Evolutionary conservation across 2,888 invertebrate genomes (phyloP), one percentile per base, ranked within the genome.

Genomic region (Onchidella celtica): DNA sequence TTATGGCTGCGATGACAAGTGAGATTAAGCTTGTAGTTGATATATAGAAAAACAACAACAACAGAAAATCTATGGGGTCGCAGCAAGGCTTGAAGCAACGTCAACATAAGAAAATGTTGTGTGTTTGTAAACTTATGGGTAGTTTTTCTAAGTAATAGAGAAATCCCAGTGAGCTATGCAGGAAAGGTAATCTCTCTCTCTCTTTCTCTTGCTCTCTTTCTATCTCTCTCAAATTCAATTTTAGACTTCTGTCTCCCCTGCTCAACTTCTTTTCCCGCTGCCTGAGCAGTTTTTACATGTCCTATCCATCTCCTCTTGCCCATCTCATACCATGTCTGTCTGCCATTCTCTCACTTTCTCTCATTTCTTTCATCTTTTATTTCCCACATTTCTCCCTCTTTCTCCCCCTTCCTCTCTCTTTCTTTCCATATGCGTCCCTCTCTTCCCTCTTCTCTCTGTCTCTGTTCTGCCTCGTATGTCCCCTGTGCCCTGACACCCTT

Each of bases 331-430:
- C 17, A 6, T 47, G 9, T 47, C 47, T 47, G 9, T 47, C 47
- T 47, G 9, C 47, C 47, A 11, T 17, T 47, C 36, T 57, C 77
- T 77, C 55, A 34, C 32, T 77, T 21, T 47, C 47, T 47, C 47
- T 47, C 47, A 24, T 27, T 55, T 47, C 47, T 29, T 47, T 14
- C 6, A 11, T 73, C 29, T 29, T 3, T 57, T 14, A n/a, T 2
- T 73, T 32, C 55, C 34, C 55, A 1, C 59, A 1, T 76, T n/a
- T 61, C 9, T 65, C 40, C 63, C 2, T 61, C 65, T 76, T 3
- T 73, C 14, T 73, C 57, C 55, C 14, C 57, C 55, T 40, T 47
- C 47, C 6, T 47, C 47, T 47, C 47, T 17, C 9, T 47, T 47
- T 47, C 47, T 47, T 17, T 47, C 47, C 47, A 47, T 72, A 47